Percentiles rank a stretch among this genome's conserved stretches.
phyloP scores from a whole-genome alignment of 2,888 invertebrate genomes.

The Leptinotarsa tumamoca region DNA sequence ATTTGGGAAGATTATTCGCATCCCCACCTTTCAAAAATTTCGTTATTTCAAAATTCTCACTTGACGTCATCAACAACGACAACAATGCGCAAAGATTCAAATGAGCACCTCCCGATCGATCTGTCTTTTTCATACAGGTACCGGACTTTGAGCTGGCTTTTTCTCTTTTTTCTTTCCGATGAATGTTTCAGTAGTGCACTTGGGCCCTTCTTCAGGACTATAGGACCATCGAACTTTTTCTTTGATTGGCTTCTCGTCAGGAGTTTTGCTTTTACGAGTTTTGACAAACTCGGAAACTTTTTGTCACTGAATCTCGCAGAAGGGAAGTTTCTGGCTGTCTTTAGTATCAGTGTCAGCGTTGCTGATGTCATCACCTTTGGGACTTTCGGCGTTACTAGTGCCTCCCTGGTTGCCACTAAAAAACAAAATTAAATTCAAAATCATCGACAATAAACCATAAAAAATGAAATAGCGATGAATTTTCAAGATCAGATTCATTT shows the following conservation, averaged over 20 bases:
- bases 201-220: slow-evolving; percentile 66
- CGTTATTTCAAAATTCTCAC: slow-evolving; percentile 17
- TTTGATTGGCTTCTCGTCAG: slow-evolving; percentile 63
- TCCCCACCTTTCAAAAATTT: neutral
- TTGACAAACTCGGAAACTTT: slow-evolving; percentile 71
- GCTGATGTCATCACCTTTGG: slow-evolving; percentile 72
- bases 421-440: slow-evolving; percentile 43
- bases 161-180: slow-evolving; percentile 63
- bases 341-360: slow-evolving; percentile 72
- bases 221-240: slow-evolving; percentile 66
- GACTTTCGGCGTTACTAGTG: slow-evolving; percentile 53
- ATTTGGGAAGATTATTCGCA: neutral
- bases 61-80: slow-evolving; percentile 13
- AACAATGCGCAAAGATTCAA: slow-evolving; percentile 24
- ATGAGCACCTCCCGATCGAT: slow-evolving; percentile 46
- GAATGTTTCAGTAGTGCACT: slow-evolving; percentile 64
- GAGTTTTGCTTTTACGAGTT: slow-evolving; percentile 67
- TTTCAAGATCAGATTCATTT: neutral
- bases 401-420: slow-evolving; percentile 72
- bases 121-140: slow-evolving; percentile 62
- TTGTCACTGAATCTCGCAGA: slow-evolving; percentile 83
- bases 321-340: slow-evolving; percentile 76
- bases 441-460: neutral
- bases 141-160: slow-evolving; percentile 62
- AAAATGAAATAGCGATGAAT: neutral